These are phyloP conservation scores for Lates calcarifer DNA, from an alignment of 2,113 vertebrate species.

Conservation along the genomic window DNA sequence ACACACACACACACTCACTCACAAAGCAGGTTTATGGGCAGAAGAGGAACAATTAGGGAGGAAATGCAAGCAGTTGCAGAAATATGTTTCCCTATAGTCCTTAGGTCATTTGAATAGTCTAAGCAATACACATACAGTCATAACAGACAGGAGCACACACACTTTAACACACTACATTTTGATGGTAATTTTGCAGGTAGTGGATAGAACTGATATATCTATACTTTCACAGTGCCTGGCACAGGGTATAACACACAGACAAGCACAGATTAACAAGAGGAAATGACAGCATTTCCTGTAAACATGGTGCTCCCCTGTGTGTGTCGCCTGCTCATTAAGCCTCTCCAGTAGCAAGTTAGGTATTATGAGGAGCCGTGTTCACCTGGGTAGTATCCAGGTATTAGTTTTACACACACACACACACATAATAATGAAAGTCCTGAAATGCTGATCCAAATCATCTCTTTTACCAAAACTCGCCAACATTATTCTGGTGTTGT, in stretches of 20 bases:
- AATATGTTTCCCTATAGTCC: slow-evolving; percentile 62
- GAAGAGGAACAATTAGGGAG: slow-evolving; percentile 71
- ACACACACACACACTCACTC: slow-evolving; percentile 12
- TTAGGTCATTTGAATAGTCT: slow-evolving; percentile 64
- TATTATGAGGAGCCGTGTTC: slow-evolving; percentile 20
- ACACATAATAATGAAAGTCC: not conserved
- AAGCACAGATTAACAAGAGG: slow-evolving; percentile 25
- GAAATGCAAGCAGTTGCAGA: slow-evolving; percentile 72
- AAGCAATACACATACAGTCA: slow-evolving; percentile 36
- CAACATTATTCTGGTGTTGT: not conserved
- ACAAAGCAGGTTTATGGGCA: slow-evolving; percentile 28
- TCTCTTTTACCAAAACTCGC: not conserved
- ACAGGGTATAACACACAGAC: slow-evolving; percentile 8
- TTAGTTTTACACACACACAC: not conserved
- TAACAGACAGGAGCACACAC: slow-evolving; percentile 18
- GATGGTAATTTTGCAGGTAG: slow-evolving; percentile 14
- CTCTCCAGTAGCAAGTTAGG: slow-evolving; percentile 27
- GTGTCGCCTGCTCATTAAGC: slow-evolving; percentile 49
- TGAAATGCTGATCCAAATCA: not conserved
- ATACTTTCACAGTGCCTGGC: slow-evolving; percentile 1
- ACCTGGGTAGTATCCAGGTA: slow-evolving; percentile 10
- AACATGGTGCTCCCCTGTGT: slow-evolving; percentile 48
- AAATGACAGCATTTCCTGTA: slow-evolving; percentile 53
- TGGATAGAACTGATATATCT: not conserved
- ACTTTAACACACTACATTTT: slow-evolving; percentile 14